Conservation (phyloP, 2,797 vertebrate genomes). For the Botia kubotai region DNA sequence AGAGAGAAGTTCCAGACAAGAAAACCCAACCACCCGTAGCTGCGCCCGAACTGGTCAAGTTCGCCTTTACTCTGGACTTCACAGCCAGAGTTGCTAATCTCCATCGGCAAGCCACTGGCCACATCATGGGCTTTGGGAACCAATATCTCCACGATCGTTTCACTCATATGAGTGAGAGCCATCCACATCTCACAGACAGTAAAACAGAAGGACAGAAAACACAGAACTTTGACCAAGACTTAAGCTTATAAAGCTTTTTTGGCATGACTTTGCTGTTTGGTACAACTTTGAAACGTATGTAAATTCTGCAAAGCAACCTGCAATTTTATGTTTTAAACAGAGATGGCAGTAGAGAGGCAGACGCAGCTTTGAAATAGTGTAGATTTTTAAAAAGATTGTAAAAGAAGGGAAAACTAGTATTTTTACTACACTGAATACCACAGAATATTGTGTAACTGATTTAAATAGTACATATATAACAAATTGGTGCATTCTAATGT, state of each 20-base stretch:
- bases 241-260: constrained; percentile 9
- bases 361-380: background rate
- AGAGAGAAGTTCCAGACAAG: constrained; percentile 53
- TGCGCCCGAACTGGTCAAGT: constrained; percentile 78
- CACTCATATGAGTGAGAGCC: constrained; percentile 64
- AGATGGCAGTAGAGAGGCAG: too few species aligned
- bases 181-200: constrained; percentile 31
- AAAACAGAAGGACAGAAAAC: constrained; percentile 8
- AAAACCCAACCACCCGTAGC: constrained; percentile 46
- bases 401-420: background rate
- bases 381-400: background rate
- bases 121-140: constrained; percentile 85
- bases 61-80: constrained; percentile 85
- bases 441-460: background rate
- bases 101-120: constrained; percentile 77
- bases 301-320: too few species aligned
- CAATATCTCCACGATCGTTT: constrained; percentile 81
- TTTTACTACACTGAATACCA: background rate
- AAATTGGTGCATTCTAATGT: background rate
- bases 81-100: constrained; percentile 81
- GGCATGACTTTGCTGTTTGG: background rate
- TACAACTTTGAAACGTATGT: background rate
- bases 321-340: too few species aligned
- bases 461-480: background rate
- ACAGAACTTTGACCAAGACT: constrained; percentile 14